Evolutionary conservation across 2,888 invertebrate genomes (phyloP), one percentile per base, ranked within the genome.

Genomic region (Epinotia brunnichana): DNA sequence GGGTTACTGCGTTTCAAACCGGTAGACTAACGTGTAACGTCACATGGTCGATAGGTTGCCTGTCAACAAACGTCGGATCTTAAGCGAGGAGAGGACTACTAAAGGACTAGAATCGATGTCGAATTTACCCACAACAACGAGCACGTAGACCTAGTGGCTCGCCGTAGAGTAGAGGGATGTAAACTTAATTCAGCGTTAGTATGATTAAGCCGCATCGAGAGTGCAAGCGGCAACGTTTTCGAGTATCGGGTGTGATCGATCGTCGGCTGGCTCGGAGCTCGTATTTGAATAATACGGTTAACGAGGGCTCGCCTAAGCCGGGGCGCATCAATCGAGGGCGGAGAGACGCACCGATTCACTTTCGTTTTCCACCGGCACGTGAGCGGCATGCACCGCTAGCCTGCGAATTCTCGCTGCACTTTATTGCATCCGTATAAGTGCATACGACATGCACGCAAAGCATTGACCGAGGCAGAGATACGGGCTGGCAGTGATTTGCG

Each of bases 401-500:
- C 85, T 89, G 92, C 89, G 87, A 92, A 91, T 90, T 91, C 92
- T 89, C 90, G 81, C 76, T 91, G 92, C 90, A 90, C 90, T 91
- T 91, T 90, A 90, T 87, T 86, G 88, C 89, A 87, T 87, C 91
- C 91, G 88, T 91, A 92, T 90, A 92, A 90, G 91, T 90, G 90
- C 89, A 91, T 89, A 90, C 91, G 87, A 87, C 91, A 89, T 88
- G 87, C 91, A 90, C 90, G 88, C 90, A 87, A 90, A 88, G 87
- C 90, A 89, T 87, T 91, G 92, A 92, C 92, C 92, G 92, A 92
- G 91, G 90, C 90, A 90, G 91, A 90, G 92, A 90, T 90, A 88
- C 88, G 85, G 81, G 74, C 82, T 87, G 86, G 85, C 88, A 85
- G 88, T 91, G 92, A 92, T 92, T 92, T 92, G 92, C 92, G 88